Base-by-base conservation (phyloP, 2,113 vertebrate species). In the Etheostoma cragini region DNA sequence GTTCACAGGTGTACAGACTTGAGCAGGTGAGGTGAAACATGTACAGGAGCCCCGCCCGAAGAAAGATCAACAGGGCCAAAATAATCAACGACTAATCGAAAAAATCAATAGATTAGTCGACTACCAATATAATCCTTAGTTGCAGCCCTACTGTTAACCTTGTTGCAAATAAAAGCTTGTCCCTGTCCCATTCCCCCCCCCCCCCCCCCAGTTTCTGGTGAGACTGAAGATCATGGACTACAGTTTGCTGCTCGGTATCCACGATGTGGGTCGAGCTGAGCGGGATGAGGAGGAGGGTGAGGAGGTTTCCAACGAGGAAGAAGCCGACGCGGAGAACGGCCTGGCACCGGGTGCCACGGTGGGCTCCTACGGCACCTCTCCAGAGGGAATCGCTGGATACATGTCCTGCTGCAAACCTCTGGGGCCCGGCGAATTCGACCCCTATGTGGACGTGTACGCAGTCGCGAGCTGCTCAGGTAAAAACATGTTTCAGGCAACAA, bases 211-310 rank as follows among this genome's bases (percentile, higher is more conserved):
- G 97, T 97, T 98, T 75, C 91, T 98, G 72, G 96, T 96, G 53
- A 96, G 95, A 83, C 92, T 97, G 90, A 98, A 97, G 95, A 97
- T 98, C 87, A 98, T 98, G 97, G 97, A 97, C 94, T 98, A 97
- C 94, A 98, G 97, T 86, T 93, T 98, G 38, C 93, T 98, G 61
- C 90, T 98, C 16, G 97, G 97, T 17, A 97, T 98, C 91, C 96
- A 98, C 21, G 97, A 98, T n/a, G 88, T 96, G 13, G 89, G 89
- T 11, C 95, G 96, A 24, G 95, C 95, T 0, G 97, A 97, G 52
- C 92, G 96, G 0, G 97, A 97, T 38, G 97, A 97, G 60, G 96
- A 97, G 11, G 96, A 97, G 58, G 91, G 82, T 0, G 93, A 96
- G 24, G 94, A 95, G 87, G 88, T 90, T 5, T 89, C 92, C 64